Evolutionary conservation across 1,140 invertebrate genomes (phyloP).

Genomic region (Cherax destructor): DNA sequence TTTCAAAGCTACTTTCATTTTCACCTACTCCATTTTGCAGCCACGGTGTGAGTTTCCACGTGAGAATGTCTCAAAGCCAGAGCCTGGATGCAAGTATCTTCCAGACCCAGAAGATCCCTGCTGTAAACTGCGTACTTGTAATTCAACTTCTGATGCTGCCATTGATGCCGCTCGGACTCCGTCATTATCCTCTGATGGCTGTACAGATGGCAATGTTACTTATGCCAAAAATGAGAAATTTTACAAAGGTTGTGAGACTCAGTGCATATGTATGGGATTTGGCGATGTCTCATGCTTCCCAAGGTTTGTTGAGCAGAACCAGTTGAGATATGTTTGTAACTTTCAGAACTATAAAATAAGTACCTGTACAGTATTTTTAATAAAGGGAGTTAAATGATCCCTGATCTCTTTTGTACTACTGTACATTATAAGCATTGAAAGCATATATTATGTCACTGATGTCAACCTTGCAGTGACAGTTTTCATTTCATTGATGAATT

Average conservation of each 20-base stretch:
- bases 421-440: too few relatives aligned
- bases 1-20: not conserved
- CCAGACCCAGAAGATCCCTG: slow-evolving; percentile 74
- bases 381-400: too few relatives aligned
- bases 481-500: too few relatives aligned
- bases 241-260: slow-evolving; percentile 85
- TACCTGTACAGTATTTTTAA: too few relatives aligned
- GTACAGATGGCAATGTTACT: slow-evolving; percentile 85
- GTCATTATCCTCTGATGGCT: slow-evolving; percentile 79
- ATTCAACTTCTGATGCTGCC: slow-evolving; percentile 63
- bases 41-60: slow-evolving; percentile 58
- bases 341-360: too few relatives aligned
- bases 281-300: slow-evolving; percentile 85
- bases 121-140: slow-evolving; percentile 75
- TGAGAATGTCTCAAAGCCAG: slow-evolving; percentile 24
- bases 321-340: not conserved
- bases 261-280: slow-evolving; percentile 85
- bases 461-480: too few relatives aligned
- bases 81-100: slow-evolving; percentile 68
- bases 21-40: not conserved
- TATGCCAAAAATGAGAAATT: slow-evolving; percentile 84
- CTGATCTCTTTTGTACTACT: too few relatives aligned
- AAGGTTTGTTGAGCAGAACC: slow-evolving; percentile 75
- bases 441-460: too few relatives aligned
- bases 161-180: slow-evolving; percentile 50